Percentiles rank a stretch among this genome's conserved stretches.
These are phyloP conservation scores for Schizaphis graminum DNA, from an alignment of 2,888 invertebrate genomes.

Conservation along the genomic window DNA sequence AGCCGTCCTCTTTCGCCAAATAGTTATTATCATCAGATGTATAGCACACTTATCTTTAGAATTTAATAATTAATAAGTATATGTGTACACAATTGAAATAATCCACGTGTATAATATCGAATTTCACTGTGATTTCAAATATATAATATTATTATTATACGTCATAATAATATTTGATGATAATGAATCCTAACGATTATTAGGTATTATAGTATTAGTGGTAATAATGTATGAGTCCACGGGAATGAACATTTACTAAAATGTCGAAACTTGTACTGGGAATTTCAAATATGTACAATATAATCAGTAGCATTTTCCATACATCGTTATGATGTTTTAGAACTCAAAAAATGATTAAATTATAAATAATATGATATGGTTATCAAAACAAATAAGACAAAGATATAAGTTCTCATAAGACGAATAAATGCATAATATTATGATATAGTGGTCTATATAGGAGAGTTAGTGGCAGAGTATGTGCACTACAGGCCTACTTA, in stretches of 20 bases:
- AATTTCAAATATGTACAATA: not conserved
- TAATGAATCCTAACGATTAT: not conserved
- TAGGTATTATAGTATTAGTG: not conserved
- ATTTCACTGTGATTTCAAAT: too few species aligned
- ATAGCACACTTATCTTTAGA: too few species aligned
- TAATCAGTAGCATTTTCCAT: not conserved
- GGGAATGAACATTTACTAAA: not conserved
- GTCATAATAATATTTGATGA: not conserved
- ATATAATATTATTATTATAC: too few species aligned
- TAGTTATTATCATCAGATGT: too few species aligned
- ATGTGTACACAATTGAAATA: too few species aligned
- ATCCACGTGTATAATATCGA: too few species aligned
- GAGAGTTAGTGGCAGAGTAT: not conserved
- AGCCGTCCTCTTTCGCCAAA: too few species aligned
- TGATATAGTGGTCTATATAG: not conserved
- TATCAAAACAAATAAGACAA: not conserved
- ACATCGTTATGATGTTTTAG: not conserved
- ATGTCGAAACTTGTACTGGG: not conserved
- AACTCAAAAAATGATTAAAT: not conserved
- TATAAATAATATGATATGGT: not conserved
- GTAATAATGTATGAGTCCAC: not conserved
- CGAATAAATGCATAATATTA: not conserved
- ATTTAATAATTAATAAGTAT: too few species aligned
- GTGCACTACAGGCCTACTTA: not conserved
- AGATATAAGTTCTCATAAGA: not conserved